Evolutionary conservation across 1,140 invertebrate genomes (phyloP), one percentile per base, ranked within the genome.

Genomic region (Pentalonia nigronervosa): DNA sequence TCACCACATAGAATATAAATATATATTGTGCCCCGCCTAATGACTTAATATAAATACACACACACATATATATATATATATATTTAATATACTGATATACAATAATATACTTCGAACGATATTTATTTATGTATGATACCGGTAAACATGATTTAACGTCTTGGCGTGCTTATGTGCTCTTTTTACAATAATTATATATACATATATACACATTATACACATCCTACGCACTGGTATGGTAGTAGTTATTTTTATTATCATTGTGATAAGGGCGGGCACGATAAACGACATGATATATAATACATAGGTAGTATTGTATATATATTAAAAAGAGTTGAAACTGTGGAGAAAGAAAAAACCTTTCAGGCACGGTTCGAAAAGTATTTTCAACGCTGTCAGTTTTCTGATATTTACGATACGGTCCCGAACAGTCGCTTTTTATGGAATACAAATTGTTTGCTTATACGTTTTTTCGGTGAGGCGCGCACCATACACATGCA

Each of bases 331-430:
- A 84, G 23, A 45, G 34, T 23, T 21, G 34, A 83, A 36, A 83
- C n/a, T 83, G 20, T 36, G n/a, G 34, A 83, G 21, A 83, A 84
- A 84, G 41, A 84, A 84, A 41, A 41, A 36, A 41, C 36, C 41
- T 84, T 84, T 41, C 83, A 84, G 76, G 76, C 76, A 36, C 21
- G 76, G 34, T 41, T 84, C 36, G 83, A 84, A 84, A 84, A 25
- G 23, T 84, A 84, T 84, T 84, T 36, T 45, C 41, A 41, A 47
- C 45, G 47, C 86, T n/a, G 86, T 48, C 86, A 48, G 47, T 87
- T 87, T 87, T 87, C 45, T 48, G 47, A 87, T 87, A 87, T 87
- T 87, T 87, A 87, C 86, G 86, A 87, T 87, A 87, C 47, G 86
- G 8, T 47, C 45, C 25, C 36, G 47, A 87, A 87, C 86, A n/a